Evolutionary conservation across 2,797 vertebrate genomes (phyloP).

Genomic region (Parambassis ranga): DNA sequence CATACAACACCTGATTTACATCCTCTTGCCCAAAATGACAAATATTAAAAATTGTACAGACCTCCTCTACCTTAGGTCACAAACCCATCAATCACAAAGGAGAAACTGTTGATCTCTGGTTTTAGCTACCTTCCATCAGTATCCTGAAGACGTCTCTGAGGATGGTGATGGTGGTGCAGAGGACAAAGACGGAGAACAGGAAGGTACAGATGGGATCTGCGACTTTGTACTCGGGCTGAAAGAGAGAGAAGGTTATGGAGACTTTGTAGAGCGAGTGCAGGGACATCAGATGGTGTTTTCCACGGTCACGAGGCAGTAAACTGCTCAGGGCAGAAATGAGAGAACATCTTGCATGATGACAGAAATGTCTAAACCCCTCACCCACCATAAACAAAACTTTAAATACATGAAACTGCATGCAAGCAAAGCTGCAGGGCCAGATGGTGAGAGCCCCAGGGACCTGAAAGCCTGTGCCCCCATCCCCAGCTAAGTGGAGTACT

Average conservation of each 20-base stretch:
- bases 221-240: constrained; percentile 93
- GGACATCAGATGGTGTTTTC: constrained; percentile 49
- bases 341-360: constrained; percentile 16
- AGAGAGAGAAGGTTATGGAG: constrained; percentile 16
- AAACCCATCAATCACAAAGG: neutral
- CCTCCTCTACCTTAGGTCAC: too few species aligned
- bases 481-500: too few species aligned
- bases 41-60: too few species aligned
- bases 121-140: constrained; percentile 92
- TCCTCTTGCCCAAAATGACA: too few species aligned
- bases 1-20: too few species aligned
- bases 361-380: neutral
- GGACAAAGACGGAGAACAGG: constrained; percentile 93
- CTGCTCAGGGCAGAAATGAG: neutral
- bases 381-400: neutral
- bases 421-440: too few species aligned
- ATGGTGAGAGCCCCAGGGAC: too few species aligned
- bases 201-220: constrained; percentile 97
- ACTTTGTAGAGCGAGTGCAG: neutral
- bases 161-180: constrained; percentile 91
- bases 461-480: too few species aligned
- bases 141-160: constrained; percentile 92
- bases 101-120: neutral
- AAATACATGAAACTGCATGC: neutral
- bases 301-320: constrained; percentile 1